Base-by-base conservation (phyloP, 2,113 vertebrate species). In the Pyxicephalus adspersus region DNA sequence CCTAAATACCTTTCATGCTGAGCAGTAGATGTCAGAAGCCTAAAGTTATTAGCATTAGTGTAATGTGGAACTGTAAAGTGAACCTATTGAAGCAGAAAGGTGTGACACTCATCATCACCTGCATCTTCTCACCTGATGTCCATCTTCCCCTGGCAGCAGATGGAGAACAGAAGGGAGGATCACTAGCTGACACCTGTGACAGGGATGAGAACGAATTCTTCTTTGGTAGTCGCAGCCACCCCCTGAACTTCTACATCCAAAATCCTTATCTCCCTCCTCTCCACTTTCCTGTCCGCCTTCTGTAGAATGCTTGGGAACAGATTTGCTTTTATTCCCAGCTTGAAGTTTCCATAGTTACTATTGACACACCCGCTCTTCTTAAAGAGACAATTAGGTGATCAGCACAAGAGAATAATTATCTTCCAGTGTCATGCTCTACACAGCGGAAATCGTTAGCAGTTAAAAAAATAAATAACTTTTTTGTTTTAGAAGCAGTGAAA, bases 331-430 rank as follows among this genome's bases (percentile, higher is more conserved):
- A 82, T 67, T 77, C 25, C 65, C 83, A 64, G 83, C 80, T 84
- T 85, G 79, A 70, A 79, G 84, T 85, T 83, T 70, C 83, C 84
- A 85, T 85, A 79, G 84, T 29, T 78, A 85, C 80, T 78, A 64
- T 22, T 26, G 76, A 72, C 80, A 83, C 85, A 76, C 84, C 83
- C 83, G 34, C 58, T 51, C 71, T 57, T 72, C 83, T 85, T 83
- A 84, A 84, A 85, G 83, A 34, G 31, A 76, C 83, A 83, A 66
- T 68, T 34, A 17, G 26, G 55, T 54, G 31, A 19, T 23, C 28
- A 73, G 50, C 22, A 11, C 4, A 26, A 72, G 51, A 22, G 52
- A 19, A n/a, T 58, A 58, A 74, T 74, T 74, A 45, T 45, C 9
- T 2, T 45, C 38, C 8, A 8, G 38, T 9, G 11, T 45, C 38